Conservation (phyloP, 2,113 vertebrate genomes). For the Rhinolophus ferrumequinum region DNA sequence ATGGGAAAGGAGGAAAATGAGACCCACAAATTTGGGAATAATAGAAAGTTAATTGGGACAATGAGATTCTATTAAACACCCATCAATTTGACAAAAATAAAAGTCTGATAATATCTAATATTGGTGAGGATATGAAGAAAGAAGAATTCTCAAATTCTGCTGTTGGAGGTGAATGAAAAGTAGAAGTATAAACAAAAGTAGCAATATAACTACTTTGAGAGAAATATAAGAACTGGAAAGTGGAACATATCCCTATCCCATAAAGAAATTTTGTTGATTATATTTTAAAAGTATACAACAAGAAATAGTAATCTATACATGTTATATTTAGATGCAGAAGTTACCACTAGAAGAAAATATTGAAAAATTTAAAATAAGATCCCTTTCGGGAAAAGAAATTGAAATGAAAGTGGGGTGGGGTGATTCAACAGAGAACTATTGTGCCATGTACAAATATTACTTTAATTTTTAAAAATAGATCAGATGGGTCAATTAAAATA, state of each 20-base stretch:
- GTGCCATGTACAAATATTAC: constrained; percentile 31
- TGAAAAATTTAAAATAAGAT: not conserved
- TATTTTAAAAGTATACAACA: not conserved
- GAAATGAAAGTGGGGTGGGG: not conserved
- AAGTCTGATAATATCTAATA: not conserved
- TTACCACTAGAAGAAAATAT: not conserved
- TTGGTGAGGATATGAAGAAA: not conserved
- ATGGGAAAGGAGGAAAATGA: not conserved
- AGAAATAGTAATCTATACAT: not conserved
- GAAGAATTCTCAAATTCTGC: not conserved
- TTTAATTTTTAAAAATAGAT: constrained; percentile 56
- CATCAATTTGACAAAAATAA: not conserved
- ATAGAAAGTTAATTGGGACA: not conserved
- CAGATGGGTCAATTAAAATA: not conserved
- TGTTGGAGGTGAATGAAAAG: not conserved
- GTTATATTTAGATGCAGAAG: not conserved
- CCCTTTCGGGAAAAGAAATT: not conserved
- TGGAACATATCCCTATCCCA: not conserved
- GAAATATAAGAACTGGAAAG: not conserved
- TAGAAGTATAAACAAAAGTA: not conserved
- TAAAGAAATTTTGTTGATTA: not conserved
- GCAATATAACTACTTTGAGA: not conserved
- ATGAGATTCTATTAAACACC: not conserved
- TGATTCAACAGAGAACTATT: not conserved
- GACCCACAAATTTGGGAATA: not conserved